phyloP scores from a whole-genome alignment of 2,888 invertebrate species.

The Epinotia brunnichana region DNA sequence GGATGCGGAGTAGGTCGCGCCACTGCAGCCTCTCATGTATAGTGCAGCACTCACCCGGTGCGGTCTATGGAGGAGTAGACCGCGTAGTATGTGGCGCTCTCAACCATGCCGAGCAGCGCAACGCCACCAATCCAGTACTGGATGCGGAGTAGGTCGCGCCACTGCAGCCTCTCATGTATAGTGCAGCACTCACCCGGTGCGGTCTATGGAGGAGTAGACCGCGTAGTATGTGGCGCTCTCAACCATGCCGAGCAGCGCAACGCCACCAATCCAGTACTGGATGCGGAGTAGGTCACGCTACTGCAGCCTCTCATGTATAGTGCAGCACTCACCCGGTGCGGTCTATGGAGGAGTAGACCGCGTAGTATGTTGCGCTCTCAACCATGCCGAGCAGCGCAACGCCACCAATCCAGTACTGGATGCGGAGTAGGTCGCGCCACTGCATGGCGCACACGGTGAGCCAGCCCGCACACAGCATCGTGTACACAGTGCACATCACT shows the following conservation, averaged over 20 bases:
- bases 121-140: slow-evolving; percentile 99
- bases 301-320: not conserved
- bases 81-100: slow-evolving; percentile 95
- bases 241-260: slow-evolving; percentile 93
- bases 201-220: slow-evolving; percentile 86
- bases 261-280: slow-evolving; percentile 98
- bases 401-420: slow-evolving; percentile 98
- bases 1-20: slow-evolving; percentile 90
- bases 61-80: slow-evolving; percentile 86
- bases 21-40: not conserved
- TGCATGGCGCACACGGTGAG: slow-evolving; percentile 91
- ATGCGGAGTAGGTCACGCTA: slow-evolving; percentile 89
- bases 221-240: slow-evolving; percentile 96
- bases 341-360: slow-evolving; percentile 87
- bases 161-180: not conserved
- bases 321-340: slow-evolving; percentile 62
- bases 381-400: slow-evolving; percentile 94
- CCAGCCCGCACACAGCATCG: slow-evolving; percentile 92
- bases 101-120: slow-evolving; percentile 92
- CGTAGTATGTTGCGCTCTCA: slow-evolving; percentile 95
- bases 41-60: slow-evolving; percentile 60
- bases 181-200: slow-evolving; percentile 61
- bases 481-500: slow-evolving; percentile 94
- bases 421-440: slow-evolving; percentile 94
- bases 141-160: slow-evolving; percentile 88